Base-by-base conservation (phyloP, 2,888 invertebrate species). In the Melinaea marsaeus region DNA sequence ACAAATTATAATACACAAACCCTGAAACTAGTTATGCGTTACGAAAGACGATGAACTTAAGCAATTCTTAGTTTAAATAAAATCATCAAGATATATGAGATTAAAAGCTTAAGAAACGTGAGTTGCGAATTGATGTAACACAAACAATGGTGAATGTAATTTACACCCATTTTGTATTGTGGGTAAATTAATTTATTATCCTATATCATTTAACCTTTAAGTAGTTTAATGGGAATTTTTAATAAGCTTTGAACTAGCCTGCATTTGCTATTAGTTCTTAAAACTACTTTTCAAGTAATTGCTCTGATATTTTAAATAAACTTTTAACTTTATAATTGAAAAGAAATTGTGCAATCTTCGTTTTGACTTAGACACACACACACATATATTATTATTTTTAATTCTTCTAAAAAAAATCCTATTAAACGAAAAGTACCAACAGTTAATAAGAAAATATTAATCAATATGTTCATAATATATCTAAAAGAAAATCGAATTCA, bases 81-180 rank as follows among this genome's bases (percentile, higher is more conserved):
- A 84, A 80, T 79, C 77, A 73, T 81, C 76, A 79, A 86, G 86
- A 45, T 61, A 66, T 67, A 84, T 83, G 80, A 67, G 65, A 75
- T 75, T 74, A 76, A 71, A 72, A 69, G 73, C 73, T 78, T 81
- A 81, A 74, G 74, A 80, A 84, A 83, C 77, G 73, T 63, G 69
- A 76, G 75, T 84, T 84, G 75, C 84, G 78, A 80, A 81, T 70
- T 72, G 74, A 74, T 85, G 81, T 74, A 81, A 84, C 75, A 76
- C 77, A 80, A 79, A 89, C 88, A 89, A 89, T 87, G 77, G 84
- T 69, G 74, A 77, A 68, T 70, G 69, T 65, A 64, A 69, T 67
- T 69, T 55, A 61, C 51, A 48, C 13, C 54, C 48, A 51, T 54
- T 59, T 47, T 57, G 46, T 37, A 58, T 32, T 54, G 42, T 42